Percentiles rank a stretch among this genome's conserved stretches.
Evolutionary conservation across 2,113 vertebrate genomes (phyloP).

Genomic region (Podiceps cristatus): DNA sequence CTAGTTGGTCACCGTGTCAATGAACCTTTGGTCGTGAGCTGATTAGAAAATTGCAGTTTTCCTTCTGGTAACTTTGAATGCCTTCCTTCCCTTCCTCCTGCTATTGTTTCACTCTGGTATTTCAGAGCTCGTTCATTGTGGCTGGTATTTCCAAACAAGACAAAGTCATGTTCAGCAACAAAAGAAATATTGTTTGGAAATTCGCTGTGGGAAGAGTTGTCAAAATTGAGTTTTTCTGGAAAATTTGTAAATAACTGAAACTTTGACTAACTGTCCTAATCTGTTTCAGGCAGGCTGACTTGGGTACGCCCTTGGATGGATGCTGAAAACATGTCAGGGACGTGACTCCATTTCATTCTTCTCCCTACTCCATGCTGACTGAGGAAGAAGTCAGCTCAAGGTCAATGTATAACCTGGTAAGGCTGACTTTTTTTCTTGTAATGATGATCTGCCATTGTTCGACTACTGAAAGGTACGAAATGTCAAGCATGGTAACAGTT

Average conservation of each 20-base stretch:
- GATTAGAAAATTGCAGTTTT: constrained; percentile 20
- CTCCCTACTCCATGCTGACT: rapidly evolving
- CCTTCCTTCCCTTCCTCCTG: background rate
- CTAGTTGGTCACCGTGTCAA: background rate
- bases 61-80: background rate
- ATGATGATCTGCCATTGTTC: background rate
- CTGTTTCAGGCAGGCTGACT: background rate
- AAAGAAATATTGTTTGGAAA: background rate
- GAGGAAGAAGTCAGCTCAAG: background rate
- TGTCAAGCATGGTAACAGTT: background rate
- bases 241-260: background rate
- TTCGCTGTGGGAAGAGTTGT: background rate
- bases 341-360: background rate
- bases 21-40: background rate
- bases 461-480: background rate
- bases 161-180: background rate
- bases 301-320: background rate
- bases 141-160: background rate
- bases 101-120: background rate
- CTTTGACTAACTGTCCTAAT: background rate
- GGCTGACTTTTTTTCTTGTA: background rate
- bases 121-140: background rate
- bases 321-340: background rate
- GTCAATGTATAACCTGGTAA: background rate
- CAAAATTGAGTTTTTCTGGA: background rate